phyloP scores from a whole-genome alignment of 2,888 invertebrate species.

The Drosophila merina region DNA sequence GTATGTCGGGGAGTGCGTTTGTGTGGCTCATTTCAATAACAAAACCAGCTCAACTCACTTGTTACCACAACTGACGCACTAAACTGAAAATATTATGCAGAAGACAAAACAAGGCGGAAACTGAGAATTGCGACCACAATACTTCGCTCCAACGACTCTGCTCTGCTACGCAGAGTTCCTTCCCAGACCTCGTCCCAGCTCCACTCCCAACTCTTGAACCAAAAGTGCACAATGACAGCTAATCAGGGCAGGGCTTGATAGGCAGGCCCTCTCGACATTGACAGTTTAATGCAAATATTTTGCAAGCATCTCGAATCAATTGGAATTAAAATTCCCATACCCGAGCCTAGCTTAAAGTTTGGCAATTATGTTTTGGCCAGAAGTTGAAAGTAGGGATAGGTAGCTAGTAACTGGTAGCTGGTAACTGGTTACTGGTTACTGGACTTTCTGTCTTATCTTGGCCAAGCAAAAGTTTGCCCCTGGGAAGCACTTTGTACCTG shows the following conservation, averaged over 20 bases:
- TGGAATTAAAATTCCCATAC: constrained; percentile 61
- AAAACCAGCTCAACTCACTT: constrained; percentile 75
- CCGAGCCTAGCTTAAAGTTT: constrained; percentile 34
- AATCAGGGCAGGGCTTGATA: constrained; percentile 53
- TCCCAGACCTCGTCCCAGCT: neutral
- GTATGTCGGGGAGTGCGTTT: constrained; percentile 6
- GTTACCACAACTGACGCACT: constrained; percentile 78
- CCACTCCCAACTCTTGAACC: neutral
- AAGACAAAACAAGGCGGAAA: constrained; percentile 61
- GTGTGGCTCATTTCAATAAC: constrained; percentile 73
- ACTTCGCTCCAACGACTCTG: constrained; percentile 12
- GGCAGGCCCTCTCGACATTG: constrained; percentile 30
- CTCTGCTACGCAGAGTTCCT: neutral
- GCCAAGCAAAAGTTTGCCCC: constrained; percentile 55
- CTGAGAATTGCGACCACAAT: constrained; percentile 42
- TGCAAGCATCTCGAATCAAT: constrained; percentile 59
- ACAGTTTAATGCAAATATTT: constrained; percentile 70
- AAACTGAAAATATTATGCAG: constrained; percentile 74
- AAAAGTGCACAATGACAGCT: constrained; percentile 49
- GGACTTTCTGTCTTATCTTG: constrained; percentile 39
- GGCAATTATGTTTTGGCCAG: constrained; percentile 31
- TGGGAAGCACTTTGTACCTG: constrained; percentile 67
- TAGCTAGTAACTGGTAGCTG: neutral
- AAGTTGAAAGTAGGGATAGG: neutral
- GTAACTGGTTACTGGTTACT: constrained; percentile 1